phyloP scores from a whole-genome alignment of 2,888 invertebrate genomes.

The Craniophora ligustri region DNA sequence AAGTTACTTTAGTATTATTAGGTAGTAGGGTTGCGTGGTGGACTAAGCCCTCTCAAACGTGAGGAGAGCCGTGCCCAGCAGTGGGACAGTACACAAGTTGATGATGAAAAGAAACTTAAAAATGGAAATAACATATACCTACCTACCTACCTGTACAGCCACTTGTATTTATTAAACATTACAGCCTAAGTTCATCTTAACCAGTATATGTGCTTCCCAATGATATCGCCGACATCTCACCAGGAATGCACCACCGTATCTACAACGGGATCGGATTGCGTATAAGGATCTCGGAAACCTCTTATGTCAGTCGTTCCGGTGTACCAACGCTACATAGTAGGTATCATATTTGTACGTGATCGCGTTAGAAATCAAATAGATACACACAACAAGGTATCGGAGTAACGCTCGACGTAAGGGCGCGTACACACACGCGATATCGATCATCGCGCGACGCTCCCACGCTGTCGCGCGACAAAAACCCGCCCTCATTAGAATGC shows the following conservation, averaged over 20 bases:
- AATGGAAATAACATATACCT: too few species aligned
- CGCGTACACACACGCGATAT: conserved; percentile 56
- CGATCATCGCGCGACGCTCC: conserved; percentile 69
- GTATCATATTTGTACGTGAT: conserved; percentile 14
- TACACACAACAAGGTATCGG: conserved; percentile 15
- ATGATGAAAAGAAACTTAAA: too few species aligned
- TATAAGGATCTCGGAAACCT: conserved; percentile 8
- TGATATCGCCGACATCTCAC: background rate
- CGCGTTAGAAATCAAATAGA: conserved; percentile 25
- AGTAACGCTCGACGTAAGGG: conserved; percentile 46
- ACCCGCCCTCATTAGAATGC: conserved; percentile 80
- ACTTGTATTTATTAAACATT: too few species aligned
- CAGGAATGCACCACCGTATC: conserved; percentile 2
- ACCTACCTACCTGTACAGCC: too few species aligned
- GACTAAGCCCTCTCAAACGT: too few species aligned
- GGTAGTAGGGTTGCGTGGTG: too few species aligned
- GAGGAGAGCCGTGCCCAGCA: too few species aligned
- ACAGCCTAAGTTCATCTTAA: too few species aligned
- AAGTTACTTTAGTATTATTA: too few species aligned
- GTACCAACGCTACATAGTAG: conserved; percentile 11
- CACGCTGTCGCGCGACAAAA: conserved; percentile 83
- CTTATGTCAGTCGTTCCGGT: conserved; percentile 20
- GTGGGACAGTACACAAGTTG: too few species aligned
- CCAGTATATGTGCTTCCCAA: background rate
- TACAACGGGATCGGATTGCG: conserved; percentile 1